Percentiles rank a stretch among this genome's conserved stretches.
These are phyloP conservation scores for Colletes latitarsis DNA, from an alignment of 1,140 invertebrate species.

Conservation along the genomic window DNA sequence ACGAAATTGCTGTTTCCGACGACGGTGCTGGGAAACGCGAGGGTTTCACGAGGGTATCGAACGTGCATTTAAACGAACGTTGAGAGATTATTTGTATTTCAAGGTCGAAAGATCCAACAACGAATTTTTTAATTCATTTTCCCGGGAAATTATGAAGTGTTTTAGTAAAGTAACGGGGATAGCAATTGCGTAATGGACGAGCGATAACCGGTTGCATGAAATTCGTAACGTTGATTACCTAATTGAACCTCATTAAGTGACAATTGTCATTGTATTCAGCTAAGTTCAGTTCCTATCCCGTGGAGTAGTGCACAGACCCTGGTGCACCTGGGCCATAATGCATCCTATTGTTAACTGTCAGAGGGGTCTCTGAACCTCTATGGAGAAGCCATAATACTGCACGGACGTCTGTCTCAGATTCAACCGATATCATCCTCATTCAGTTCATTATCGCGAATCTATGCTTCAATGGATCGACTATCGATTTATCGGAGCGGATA, in stretches of 20 bases:
- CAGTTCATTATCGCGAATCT: not conserved
- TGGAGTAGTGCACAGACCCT: not conserved
- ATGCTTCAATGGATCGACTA: not conserved
- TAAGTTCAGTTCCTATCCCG: not conserved
- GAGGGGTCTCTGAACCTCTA: not conserved
- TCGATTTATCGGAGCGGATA: not conserved
- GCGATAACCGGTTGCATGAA: not conserved
- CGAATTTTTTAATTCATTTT: too few species aligned
- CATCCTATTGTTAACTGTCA: conserved; percentile 1
- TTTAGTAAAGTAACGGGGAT: too few species aligned
- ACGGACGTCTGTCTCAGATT: not conserved
- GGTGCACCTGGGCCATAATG: not conserved
- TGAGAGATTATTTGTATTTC: too few species aligned
- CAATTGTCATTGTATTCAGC: not conserved
- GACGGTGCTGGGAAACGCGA: too few species aligned
- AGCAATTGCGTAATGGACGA: not conserved
- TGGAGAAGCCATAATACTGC: not conserved
- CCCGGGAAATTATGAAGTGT: not conserved
- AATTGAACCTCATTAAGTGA: not conserved
- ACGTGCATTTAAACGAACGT: too few species aligned
- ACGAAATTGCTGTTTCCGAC: too few species aligned
- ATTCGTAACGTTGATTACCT: not conserved
- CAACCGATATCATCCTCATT: not conserved
- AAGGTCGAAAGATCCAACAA: too few species aligned
- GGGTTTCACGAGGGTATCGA: too few species aligned